These are phyloP conservation scores for Dugesia japonica DNA, from an alignment of 2,888 invertebrate species.

Conservation along the genomic window DNA sequence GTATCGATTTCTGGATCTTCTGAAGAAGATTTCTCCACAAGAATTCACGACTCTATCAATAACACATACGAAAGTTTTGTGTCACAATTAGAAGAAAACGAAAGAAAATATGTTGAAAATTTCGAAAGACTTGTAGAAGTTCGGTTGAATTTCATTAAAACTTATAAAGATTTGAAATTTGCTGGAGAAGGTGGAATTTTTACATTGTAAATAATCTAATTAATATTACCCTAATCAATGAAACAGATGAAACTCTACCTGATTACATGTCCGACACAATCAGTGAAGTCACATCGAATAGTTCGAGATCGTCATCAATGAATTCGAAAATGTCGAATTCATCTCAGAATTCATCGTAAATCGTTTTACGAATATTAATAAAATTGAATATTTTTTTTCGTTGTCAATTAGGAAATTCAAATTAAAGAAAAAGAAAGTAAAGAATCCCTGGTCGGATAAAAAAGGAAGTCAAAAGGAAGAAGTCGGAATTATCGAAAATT, in stretches of 20 bases:
- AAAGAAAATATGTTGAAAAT: neutral
- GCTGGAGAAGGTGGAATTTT: neutral
- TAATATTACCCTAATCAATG: no score
- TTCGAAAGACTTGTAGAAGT: neutral
- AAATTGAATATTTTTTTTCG: no score
- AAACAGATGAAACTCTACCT: neutral
- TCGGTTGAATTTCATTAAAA: neutral
- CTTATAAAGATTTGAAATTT: neutral
- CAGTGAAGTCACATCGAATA: neutral
- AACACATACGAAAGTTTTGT: neutral
- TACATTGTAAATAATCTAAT: no score
- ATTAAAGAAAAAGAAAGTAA: neutral
- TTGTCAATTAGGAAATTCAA: neutral
- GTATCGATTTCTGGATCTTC: neutral
- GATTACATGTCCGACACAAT: neutral
- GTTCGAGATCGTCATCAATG: neutral
- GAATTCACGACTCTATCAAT: neutral
- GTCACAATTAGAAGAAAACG: neutral
- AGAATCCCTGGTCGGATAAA: neutral
- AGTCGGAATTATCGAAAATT: neutral
- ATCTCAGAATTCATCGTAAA: neutral
- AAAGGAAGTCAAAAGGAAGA: conserved; percentile 5
- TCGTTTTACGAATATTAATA: no score
- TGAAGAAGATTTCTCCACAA: neutral
- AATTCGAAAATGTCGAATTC: neutral